Base-by-base conservation (phyloP, 2,888 invertebrate genomes). In the Nemurella pictetii region DNA sequence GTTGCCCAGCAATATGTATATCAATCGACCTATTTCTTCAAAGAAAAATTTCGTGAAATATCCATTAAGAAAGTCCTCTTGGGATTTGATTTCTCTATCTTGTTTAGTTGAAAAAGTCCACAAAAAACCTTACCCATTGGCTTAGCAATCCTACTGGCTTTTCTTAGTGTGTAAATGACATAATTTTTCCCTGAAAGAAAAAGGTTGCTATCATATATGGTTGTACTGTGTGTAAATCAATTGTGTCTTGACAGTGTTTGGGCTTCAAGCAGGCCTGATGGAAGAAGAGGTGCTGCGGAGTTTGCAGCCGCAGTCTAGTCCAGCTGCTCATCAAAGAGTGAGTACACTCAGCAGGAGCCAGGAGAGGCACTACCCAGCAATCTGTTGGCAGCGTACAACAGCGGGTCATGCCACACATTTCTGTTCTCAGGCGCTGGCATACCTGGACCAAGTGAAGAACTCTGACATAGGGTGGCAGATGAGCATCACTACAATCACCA, bases 211-310 rank as follows among this genome's bases (percentile, higher is more conserved):
- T n/a, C n/a, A n/a, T n/a, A n/a, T n/a, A n/a, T n/a, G n/a, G n/a
- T n/a, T n/a, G n/a, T n/a, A n/a, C n/a, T n/a, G n/a, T n/a, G n/a
- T n/a, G n/a, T n/a, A n/a, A n/a, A n/a, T n/a, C n/a, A n/a, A n/a
- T n/a, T n/a, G n/a, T n/a, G n/a, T n/a, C n/a, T n/a, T n/a, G n/a
- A 29, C 35, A 85, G 85, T 85, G 85, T 77, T 85, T 77, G 85
- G 77, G n/a, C 77, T 74, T 55, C 27, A 80, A 20, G 77, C 77
- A 30, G n/a, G 29, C 4, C 28, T 78, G 9, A 75, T 85, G 75
- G 85, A 85, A 55, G 84, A 84, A 73, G 83, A 83, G 27, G 84
- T 84, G 3, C 78, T 84, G 29, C 35, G 29, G 27, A 83, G 78
- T 26, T 78, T 85, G 74, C 80, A 84, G 74, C 84, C 84, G 12